Conservation (phyloP, 2,797 vertebrate genomes). For the Typhlichthys eigenmanni region DNA sequence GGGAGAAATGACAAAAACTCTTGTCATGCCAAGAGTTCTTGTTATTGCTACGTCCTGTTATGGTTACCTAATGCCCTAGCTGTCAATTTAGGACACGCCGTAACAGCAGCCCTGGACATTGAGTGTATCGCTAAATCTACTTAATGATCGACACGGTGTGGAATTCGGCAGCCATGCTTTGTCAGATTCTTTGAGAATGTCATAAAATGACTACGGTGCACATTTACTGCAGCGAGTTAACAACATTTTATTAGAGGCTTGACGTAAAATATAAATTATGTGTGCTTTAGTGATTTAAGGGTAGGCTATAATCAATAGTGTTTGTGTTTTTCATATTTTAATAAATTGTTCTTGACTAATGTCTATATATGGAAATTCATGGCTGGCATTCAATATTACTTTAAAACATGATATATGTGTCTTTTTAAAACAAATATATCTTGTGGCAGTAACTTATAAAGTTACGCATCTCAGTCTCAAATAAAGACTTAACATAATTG, state of each 20-base stretch:
- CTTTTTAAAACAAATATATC: slow-evolving; percentile 44
- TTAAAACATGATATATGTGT: slow-evolving; percentile 36
- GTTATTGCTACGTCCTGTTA: slow-evolving; percentile 21
- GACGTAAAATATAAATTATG: not conserved
- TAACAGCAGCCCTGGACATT: not conserved
- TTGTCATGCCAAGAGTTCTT: slow-evolving; percentile 39
- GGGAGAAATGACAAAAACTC: slow-evolving; percentile 26
- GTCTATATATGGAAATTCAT: slow-evolving; percentile 69
- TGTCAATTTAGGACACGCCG: slow-evolving; percentile 6
- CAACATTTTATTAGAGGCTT: not conserved
- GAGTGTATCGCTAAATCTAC: not conserved
- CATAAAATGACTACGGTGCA: not conserved
- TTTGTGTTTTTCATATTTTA: not conserved
- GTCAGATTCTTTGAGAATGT: not conserved
- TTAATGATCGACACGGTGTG: slow-evolving; percentile 5
- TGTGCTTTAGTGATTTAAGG: too few species aligned
- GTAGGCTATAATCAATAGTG: too few species aligned
- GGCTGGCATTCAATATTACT: slow-evolving; percentile 34
- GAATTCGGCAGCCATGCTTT: not conserved
- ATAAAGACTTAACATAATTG: slow-evolving; percentile 11
- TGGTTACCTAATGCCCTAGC: slow-evolving; percentile 17
- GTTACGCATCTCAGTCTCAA: slow-evolving; percentile 3
- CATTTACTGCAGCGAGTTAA: not conserved
- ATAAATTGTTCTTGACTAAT: slow-evolving; percentile 18
- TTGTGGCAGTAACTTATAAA: slow-evolving; percentile 32